These are phyloP conservation scores for Upupa epops DNA, from an alignment of 2,113 vertebrate genomes.

Conservation along the genomic window DNA sequence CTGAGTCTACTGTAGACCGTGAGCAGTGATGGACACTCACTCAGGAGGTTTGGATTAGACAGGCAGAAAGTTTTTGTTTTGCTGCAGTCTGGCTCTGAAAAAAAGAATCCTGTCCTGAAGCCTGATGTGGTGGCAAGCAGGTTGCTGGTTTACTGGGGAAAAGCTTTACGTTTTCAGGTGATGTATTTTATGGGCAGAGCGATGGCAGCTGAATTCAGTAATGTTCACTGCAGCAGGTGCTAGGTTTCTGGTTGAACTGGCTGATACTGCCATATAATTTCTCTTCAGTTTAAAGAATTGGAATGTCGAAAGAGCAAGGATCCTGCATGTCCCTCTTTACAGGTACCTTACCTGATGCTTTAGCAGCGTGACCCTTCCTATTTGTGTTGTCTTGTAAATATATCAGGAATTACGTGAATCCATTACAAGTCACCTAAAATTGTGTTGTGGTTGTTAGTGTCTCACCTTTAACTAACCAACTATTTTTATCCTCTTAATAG, in stretches of 20 bases:
- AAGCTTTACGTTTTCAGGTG: fast-evolving
- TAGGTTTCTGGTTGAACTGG: neutral
- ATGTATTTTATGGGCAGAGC: neutral
- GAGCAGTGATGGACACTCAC: neutral
- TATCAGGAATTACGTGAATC: neutral
- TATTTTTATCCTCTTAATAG: neutral
- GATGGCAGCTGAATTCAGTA: neutral
- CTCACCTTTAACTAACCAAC: neutral
- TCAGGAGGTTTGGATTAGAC: neutral
- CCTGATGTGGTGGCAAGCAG: fast-evolving
- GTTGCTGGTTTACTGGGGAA: neutral
- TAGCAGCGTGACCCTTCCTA: neutral
- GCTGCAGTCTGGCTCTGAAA: neutral
- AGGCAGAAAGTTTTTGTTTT: neutral
- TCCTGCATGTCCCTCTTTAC: neutral
- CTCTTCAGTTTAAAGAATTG: neutral
- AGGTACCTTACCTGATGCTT: fast-evolving
- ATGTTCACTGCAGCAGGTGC: neutral
- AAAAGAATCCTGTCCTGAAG: neutral
- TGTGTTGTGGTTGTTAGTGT: neutral
- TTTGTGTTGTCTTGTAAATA: neutral
- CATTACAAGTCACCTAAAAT: neutral
- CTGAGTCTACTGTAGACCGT: neutral
- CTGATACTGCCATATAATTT: neutral
- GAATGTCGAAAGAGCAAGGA: neutral